A percentile compares a stretch with the other conserved stretches of the same genome.
Evolutionary conservation across 2,797 vertebrate species (phyloP).

Genomic region (Microctenopoma steveboyesi): DNA sequence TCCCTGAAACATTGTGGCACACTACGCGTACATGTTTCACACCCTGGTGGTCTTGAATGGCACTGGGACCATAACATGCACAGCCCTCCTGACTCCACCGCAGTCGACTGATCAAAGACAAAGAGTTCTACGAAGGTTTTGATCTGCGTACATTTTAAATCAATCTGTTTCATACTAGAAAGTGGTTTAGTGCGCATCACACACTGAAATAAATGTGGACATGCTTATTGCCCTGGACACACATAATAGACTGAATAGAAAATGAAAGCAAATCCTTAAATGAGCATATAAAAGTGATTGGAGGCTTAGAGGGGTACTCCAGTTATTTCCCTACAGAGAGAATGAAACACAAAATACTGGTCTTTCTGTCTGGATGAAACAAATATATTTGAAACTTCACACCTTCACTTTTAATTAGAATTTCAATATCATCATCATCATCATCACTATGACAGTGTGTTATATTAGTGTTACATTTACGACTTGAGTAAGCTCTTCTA

Average conservation of each 20-base stretch:
- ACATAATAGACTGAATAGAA: neutral
- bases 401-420: neutral
- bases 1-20: conserved; percentile 85
- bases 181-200: conserved; percentile 3
- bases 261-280: neutral
- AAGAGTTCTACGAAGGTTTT: conserved; percentile 74
- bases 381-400: neutral
- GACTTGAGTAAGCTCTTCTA: neutral
- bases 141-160: conserved; percentile 1
- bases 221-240: neutral
- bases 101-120: conserved; percentile 72
- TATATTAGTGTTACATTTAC: neutral
- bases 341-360: neutral
- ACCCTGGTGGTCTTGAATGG: conserved; percentile 85
- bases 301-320: conserved; percentile 31
- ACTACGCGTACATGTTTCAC: conserved; percentile 84
- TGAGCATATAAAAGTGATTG: neutral
- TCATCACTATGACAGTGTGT: neutral
- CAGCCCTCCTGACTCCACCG: conserved; percentile 80
- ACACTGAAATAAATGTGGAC: neutral
- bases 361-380: neutral
- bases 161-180: neutral
- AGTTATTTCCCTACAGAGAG: neutral
- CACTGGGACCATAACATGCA: conserved; percentile 81
- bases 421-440: neutral